Evolutionary conservation across 2,113 vertebrate genomes (phyloP), one percentile per base, ranked within the genome.

Genomic region (Pterocles burchelli): DNA sequence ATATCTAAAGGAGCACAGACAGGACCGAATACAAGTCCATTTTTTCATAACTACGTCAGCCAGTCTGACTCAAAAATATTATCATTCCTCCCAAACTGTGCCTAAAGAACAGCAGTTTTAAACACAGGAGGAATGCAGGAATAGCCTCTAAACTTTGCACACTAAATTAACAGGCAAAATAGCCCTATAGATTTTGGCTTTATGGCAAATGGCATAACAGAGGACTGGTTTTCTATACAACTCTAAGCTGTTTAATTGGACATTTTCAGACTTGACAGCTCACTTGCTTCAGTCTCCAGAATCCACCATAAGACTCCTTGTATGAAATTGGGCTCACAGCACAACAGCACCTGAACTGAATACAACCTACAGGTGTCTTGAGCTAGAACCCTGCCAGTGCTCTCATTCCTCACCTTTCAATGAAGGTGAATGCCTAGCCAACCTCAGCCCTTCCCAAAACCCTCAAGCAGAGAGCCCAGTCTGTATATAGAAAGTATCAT

Each of bases 401-500:
- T 57, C 21, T 59, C 13, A 7, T 63, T 63, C 25, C 43, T 24
- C n/a, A 21, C n/a, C 52, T 43, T 15, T 26, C 58, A 52, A 52
- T 5, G 20, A 58, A 72, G 67, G 34, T 34, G 10, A 68, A 41
- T n/a, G n/a, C 34, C 22, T 43, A 15, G 10, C 25, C 52, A 63
- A 4, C 20, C 28, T 57, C 18, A 65, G n/a, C 55, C 12, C 0
- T 66, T 72, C 58, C 59, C 12, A 1, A 8, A 6, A 36, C 29
- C 36, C 14, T 16, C 45, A 63, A 43, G 17, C 7, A 13, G 43
- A 72, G n/a, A 70, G 28, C 4, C 7, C n/a, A 54, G 22, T 25
- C n/a, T 0, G 0, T 52, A 13, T 4, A 38, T 8, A 6, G 49
- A 17, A 70, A 77, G 5, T 33, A 41, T 36, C 20, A 10, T 65